A percentile compares a stretch with the other conserved stretches of the same genome.
Evolutionary conservation across 2,113 vertebrate genomes (phyloP).

Genomic region (Engraulis encrasicolus): DNA sequence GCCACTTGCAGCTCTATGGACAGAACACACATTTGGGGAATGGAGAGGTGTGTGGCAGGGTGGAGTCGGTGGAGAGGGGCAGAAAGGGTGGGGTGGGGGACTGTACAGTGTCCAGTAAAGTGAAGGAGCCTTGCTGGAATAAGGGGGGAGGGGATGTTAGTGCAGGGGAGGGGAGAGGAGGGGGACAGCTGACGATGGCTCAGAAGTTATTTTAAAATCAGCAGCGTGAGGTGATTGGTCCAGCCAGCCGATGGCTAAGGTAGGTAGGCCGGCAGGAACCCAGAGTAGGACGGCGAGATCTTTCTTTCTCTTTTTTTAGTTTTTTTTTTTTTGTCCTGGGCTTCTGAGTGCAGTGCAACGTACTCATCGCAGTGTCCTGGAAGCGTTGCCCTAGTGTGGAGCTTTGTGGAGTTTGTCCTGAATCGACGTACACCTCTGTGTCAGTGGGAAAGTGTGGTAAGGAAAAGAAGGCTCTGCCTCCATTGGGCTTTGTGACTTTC

Average conservation of each 20-base stretch:
- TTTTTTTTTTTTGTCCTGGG: too few relatives aligned
- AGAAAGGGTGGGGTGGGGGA: background rate
- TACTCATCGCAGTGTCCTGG: slow-evolving; percentile 47
- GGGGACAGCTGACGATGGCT: slow-evolving; percentile 66
- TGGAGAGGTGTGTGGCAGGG: too few relatives aligned
- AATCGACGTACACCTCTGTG: background rate
- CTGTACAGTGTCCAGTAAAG: background rate
- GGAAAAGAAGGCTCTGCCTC: background rate
- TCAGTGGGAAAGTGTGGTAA: slow-evolving; percentile 4
- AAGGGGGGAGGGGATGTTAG: too few relatives aligned
- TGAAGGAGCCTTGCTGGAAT: background rate
- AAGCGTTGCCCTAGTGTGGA: slow-evolving; percentile 50
- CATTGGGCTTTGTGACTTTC: background rate
- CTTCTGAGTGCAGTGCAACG: slow-evolving; percentile 19
- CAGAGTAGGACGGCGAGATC: background rate
- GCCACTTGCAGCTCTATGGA: background rate
- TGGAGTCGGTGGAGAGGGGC: background rate
- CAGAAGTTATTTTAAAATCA: slow-evolving; percentile 74
- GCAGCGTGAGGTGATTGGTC: slow-evolving; percentile 51
- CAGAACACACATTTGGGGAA: background rate
- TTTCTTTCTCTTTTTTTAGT: background rate
- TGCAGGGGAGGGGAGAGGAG: slow-evolving; percentile 35
- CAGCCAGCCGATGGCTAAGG: slow-evolving; percentile 47
- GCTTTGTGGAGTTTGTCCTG: slow-evolving; percentile 12
- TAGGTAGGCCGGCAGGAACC: slow-evolving; percentile 27